Evolutionary conservation across 2,888 invertebrate species (phyloP), one percentile per base, ranked within the genome.

Genomic region (Allacma fusca): DNA sequence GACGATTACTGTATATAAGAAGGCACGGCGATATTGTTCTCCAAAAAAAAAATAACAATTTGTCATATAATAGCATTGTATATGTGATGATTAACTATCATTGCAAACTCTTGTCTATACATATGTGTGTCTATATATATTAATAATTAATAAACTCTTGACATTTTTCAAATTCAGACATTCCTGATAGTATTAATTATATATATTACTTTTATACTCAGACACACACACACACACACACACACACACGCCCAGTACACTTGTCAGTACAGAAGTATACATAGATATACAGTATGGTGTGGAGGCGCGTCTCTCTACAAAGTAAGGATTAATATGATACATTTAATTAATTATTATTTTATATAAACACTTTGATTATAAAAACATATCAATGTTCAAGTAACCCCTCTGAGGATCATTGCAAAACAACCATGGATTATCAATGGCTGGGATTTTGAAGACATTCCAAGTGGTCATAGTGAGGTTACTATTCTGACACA

Each of bases 341-440:
- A n/a, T 4, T 50, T 50, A 50, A 12, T 50, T 50, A 12, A 19
- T 16, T 50, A 50, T 4, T 12, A 13, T 5, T 16, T 50, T 12
- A 50, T 50, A 50, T 9, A 34, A 34, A 34, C 4, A 4, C 4
- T 9, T 7, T 76, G 28, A 67, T 71, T 67, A 29, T 23, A 83
- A 79, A 76, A 83, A 83, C 23, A 83, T 77, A 62, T 83, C 83
- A 71, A 83, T 79, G 76, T 83, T 81, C 23, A 83, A 79, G 50
- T 78, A 77, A 43, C 80, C 79, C 73, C 83, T 81, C 64, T 75
- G 77, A 24, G 80, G 83, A 50, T 83, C 83, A 65, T 81, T 81
- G 64, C 83, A 83, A 74, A 80, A 82, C 0, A 81, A 34, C 83
- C 82, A 82, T 2, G 83, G 82, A 69, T 82, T 83, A 16, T 81